phyloP scores from a whole-genome alignment of 2,797 vertebrate species.

The Lindbergichthys nudifrons region DNA sequence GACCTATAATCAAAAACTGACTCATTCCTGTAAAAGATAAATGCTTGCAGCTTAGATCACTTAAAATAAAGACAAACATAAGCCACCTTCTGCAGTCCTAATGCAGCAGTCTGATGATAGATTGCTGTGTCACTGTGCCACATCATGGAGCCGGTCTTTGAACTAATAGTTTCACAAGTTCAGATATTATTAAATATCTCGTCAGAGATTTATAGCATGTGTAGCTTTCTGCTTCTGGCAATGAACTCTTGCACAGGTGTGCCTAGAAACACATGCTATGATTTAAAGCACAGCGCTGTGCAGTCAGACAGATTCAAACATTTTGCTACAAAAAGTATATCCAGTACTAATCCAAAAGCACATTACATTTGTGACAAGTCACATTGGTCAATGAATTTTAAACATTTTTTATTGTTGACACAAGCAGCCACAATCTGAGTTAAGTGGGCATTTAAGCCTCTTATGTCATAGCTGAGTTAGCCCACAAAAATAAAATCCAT shows the following conservation, averaged over 20 bases:
- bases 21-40: slow-evolving; percentile 23
- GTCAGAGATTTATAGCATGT: slow-evolving; percentile 49
- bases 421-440: background rate
- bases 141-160: slow-evolving; percentile 45
- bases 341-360: background rate
- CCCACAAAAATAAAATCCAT: background rate
- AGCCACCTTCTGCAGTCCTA: slow-evolving; percentile 13
- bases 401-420: slow-evolving; percentile 3
- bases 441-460: slow-evolving; percentile 1
- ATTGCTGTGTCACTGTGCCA: slow-evolving; percentile 35
- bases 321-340: slow-evolving; percentile 6
- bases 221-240: slow-evolving; percentile 42
- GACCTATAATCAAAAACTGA: slow-evolving; percentile 21
- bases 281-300: slow-evolving; percentile 6
- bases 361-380: slow-evolving; percentile 1
- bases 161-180: slow-evolving; percentile 50
- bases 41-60: slow-evolving; percentile 30
- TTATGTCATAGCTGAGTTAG: background rate
- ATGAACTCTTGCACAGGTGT: slow-evolving; percentile 21
- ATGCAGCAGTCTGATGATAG: slow-evolving; percentile 19
- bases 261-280: slow-evolving; percentile 18
- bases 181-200: slow-evolving; percentile 43
- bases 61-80: slow-evolving; percentile 33
- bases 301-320: background rate
- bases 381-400: background rate